phyloP scores from a whole-genome alignment of 1,140 invertebrate genomes.

The Orchesella cincta region DNA sequence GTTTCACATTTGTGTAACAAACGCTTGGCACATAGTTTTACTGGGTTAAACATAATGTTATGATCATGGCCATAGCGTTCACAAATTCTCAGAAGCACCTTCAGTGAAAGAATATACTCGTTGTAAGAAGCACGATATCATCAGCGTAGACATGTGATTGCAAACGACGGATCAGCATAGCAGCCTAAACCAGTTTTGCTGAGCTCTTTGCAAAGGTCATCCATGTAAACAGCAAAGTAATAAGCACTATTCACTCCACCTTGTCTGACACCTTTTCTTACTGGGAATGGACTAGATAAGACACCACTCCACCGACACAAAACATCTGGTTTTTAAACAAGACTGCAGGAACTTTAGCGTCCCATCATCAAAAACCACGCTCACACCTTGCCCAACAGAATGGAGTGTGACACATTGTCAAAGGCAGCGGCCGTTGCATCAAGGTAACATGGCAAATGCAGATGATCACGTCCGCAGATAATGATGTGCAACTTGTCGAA shows the following conservation, averaged over 20 bases:
- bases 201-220: background rate
- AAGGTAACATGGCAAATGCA: background rate
- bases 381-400: background rate
- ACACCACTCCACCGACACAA: background rate
- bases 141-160: background rate
- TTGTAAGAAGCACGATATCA: background rate
- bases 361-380: background rate
- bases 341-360: background rate
- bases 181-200: background rate
- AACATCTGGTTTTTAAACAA: background rate
- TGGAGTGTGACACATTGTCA: background rate
- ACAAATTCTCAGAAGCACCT: background rate
- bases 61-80: background rate
- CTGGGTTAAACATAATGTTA: background rate
- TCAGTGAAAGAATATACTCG: background rate
- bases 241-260: background rate
- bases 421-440: conserved; percentile 14
- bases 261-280: background rate
- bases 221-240: background rate
- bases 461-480: background rate
- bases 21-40: background rate
- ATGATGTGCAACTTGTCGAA: background rate
- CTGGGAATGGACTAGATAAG: background rate
- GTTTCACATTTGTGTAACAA: background rate
- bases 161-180: background rate